Evolutionary conservation across 2,888 invertebrate genomes (phyloP).

Genomic region (Eremobia ochroleuca): DNA sequence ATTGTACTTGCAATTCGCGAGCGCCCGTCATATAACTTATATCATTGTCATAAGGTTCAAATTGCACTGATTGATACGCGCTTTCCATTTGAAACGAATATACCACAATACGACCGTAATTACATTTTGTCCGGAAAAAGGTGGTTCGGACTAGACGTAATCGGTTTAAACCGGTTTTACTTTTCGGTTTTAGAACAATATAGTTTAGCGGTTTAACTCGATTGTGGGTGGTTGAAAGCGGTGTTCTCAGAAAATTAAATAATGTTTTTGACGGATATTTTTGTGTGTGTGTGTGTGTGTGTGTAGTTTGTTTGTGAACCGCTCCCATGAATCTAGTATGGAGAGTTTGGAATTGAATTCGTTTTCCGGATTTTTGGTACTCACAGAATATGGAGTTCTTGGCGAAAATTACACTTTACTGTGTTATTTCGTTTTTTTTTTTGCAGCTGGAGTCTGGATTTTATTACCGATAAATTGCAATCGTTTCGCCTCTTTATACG

Average conservation of each 20-base stretch:
- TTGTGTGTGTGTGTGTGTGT: neutral
- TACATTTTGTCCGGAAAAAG: slow-evolving; percentile 57
- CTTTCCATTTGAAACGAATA: slow-evolving; percentile 2
- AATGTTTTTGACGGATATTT: slow-evolving; percentile 14
- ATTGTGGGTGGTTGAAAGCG: slow-evolving; percentile 15
- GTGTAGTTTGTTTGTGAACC: neutral
- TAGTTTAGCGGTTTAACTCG: slow-evolving; percentile 35
- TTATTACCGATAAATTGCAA: neutral
- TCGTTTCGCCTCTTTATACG: neutral
- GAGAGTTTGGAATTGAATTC: neutral
- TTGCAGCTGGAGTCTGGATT: neutral
- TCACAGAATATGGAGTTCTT: neutral
- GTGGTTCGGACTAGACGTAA: slow-evolving; percentile 39
- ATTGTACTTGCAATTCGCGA: neutral
- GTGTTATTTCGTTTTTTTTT: neutral
- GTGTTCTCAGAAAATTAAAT: neutral
- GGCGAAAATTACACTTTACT: neutral
- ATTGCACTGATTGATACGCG: neutral
- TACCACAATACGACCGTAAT: slow-evolving; percentile 49
- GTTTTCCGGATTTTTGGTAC: neutral
- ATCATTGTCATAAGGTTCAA: slow-evolving; percentile 5
- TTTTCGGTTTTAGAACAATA: slow-evolving; percentile 57
- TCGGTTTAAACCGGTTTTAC: slow-evolving; percentile 57
- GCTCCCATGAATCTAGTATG: neutral
- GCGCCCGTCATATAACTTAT: neutral